phyloP scores from a whole-genome alignment of 1,140 invertebrate genomes.

The Ruditapes philippinarum region DNA sequence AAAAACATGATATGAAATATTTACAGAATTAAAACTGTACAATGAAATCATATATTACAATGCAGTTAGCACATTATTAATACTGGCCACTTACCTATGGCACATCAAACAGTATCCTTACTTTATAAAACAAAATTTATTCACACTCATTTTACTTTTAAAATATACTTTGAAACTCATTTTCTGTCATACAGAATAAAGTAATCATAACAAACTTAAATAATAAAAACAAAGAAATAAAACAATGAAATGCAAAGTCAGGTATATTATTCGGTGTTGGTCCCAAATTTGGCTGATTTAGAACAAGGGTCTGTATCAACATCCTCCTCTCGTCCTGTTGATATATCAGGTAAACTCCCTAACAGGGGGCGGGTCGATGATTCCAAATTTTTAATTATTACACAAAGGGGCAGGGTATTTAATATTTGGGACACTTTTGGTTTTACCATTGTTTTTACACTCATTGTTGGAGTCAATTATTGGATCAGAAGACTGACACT shows the following conservation, averaged over 20 bases:
- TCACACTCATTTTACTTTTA: no score
- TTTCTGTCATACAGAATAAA: no score
- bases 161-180: neutral
- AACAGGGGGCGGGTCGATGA: conserved; percentile 31
- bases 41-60: neutral
- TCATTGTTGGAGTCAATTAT: neutral
- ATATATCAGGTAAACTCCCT: conserved; percentile 42
- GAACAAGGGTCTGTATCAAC: conserved; percentile 21
- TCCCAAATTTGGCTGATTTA: neutral
- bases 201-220: neutral
- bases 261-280: neutral
- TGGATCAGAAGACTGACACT: conserved; percentile 36
- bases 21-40: neutral
- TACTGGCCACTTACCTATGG: conserved; percentile 21
- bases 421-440: conserved; percentile 59
- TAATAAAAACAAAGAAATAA: neutral
- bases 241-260: neutral
- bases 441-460: conserved; percentile 19
- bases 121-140: neutral
- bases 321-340: conserved; percentile 27
- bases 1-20: neutral
- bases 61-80: neutral
- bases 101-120: neutral
- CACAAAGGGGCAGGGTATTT: conserved; percentile 6
- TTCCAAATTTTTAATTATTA: conserved; percentile 27